Base-by-base conservation (phyloP, 2,113 vertebrate species). In the Onychorhynchus coronatus region DNA sequence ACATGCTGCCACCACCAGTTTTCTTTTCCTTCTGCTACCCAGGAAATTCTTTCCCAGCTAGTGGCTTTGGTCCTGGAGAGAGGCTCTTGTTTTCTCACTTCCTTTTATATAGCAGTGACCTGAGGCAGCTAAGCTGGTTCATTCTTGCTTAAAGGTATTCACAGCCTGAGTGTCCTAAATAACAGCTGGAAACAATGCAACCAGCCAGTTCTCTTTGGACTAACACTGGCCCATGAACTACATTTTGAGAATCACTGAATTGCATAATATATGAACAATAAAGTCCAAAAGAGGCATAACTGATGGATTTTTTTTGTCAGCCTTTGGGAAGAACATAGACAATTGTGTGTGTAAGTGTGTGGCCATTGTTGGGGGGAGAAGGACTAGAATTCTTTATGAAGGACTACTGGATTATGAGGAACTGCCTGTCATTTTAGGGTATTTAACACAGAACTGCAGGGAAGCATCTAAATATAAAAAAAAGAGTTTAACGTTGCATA, bases 121-220 rank as follows among this genome's bases (percentile, higher is more conserved):
- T 96, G 95, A 95, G 95, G 90, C 88, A 95, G 93, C 88, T 86
- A 92, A 94, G 93, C 95, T 96, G 85, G 85, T 96, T 96, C 88
- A 65, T 94, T 96, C 91, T 95, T 93, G 85, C 88, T 97, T 96
- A 95, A 95, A 96, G 93, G 95, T 96, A 95, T 97, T 97, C 95
- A 96, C 91, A 95, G 93, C 79, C 95, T 61, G 86, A 97, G 95
- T 94, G 96, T 96, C 96, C 95, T 86, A 96, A 94, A 96, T 96
- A 95, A 97, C 93, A 97, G 92, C 95, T 97, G 93, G 96, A 97
- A 97, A 96, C 96, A 96, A 96, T 95, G 90, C 91, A 86, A 94
- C 96, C 92, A 96, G 88, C 90, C 95, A 94, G 76, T 96, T 95
- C 88, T 96, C 80, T 94, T 96, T 95, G 79, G 92, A 81, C 76